Base-by-base conservation (phyloP, 2,113 vertebrate species). In the Herpetotheres cachinnans region DNA sequence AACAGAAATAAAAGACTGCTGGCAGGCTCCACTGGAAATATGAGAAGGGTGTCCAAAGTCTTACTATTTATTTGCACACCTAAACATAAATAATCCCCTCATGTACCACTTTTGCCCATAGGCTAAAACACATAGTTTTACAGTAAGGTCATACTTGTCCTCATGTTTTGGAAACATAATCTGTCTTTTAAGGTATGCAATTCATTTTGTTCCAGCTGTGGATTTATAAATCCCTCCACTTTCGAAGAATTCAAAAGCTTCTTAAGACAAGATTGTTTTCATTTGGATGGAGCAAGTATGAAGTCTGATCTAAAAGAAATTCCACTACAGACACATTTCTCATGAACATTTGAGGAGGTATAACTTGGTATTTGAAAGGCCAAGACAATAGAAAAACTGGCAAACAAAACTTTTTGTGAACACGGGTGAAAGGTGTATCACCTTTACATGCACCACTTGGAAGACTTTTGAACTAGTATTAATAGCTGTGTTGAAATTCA, bases 41-140 rank as follows among this genome's bases (percentile, higher is more conserved):
- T 20, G 80, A 95, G 63, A 78, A 78, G 21, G 10, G 47, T 92
- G 40, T 89, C 95, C 91, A 95, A 89, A 91, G 40, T 36, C 76
- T 95, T 72, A 61, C n/a, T 90, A 50, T 93, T 95, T 96, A 93
- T 96, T 95, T 94, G 82, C 73, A 87, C 83, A 84, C 56, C 86
- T 94, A 96, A 97, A 95, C 76, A 97, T 81, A 96, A 96, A 95
- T 89, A 97, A 96, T 96, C 67, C 29, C 69, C 67, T 89, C 80
- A n/a, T 91, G 52, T 89, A 89, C 61, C 65, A 76, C 82, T 95
- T 89, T 69, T 87, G 87, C 77, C 86, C 44, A 89, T 24, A 79
- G 61, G 82, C 77, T 87, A 91, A 95, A 97, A 65, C 36, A 89
- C 92, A 96, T 93, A 87, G 56, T 89, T 95, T 92, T 89, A 89